Evolutionary conservation across 2,888 invertebrate genomes (phyloP).

Genomic region (Helobdella robusta): DNA sequence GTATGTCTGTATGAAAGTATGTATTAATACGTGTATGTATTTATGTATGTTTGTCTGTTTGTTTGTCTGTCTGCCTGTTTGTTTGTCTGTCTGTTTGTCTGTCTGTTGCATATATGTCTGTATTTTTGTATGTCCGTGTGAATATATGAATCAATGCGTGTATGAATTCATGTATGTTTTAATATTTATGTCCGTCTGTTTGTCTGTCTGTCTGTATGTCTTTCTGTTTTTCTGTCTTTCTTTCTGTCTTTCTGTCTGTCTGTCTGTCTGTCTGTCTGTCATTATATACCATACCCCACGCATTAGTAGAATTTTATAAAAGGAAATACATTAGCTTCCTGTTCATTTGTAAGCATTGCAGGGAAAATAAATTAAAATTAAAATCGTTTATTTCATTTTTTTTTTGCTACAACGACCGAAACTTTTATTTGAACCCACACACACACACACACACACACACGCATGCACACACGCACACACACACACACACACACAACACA

Average conservation of each 20-base stretch:
- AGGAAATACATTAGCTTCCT: too few species aligned
- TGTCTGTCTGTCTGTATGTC: conserved; percentile 4
- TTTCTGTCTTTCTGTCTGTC: conserved; percentile 19
- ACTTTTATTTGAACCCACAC: too few species aligned
- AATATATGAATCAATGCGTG: conserved; percentile 10
- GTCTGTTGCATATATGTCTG: conserved; percentile 20
- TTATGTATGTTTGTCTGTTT: conserved; percentile 6
- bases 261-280: conserved; percentile 3
- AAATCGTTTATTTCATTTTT: too few species aligned
- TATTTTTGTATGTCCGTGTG: conserved; percentile 17
- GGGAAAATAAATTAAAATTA: too few species aligned
- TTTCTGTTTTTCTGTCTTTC: conserved; percentile 20
- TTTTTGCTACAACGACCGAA: too few species aligned
- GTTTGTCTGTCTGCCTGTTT: conserved; percentile 1
- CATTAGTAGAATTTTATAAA: too few species aligned
- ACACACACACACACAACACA: too few species aligned
- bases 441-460: too few species aligned
- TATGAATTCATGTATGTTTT: neutral
- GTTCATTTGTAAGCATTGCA: too few species aligned
- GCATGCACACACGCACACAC: too few species aligned
- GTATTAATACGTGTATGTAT: conserved; percentile 15
- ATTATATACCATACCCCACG: too few species aligned
- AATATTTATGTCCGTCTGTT: conserved; percentile 6
- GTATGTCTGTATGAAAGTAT: conserved; percentile 22
- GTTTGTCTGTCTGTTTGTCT: conserved; percentile 5